Conservation (phyloP, 2,888 invertebrate genomes). For the Hyppa rectilinea region DNA sequence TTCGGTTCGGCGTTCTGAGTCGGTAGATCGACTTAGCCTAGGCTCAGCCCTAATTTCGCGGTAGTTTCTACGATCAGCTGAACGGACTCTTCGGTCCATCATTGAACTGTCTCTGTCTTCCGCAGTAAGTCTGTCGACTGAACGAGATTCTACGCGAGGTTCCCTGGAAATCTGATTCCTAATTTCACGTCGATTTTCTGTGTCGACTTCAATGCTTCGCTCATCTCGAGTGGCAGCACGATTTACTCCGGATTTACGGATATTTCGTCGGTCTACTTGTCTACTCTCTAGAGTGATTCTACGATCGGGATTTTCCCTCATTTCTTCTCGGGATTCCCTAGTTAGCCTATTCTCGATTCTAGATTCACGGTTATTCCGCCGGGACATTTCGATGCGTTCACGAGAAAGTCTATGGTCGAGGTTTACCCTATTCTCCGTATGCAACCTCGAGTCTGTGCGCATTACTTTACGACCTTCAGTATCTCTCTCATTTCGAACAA, state of each 20-base stretch:
- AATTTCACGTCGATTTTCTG: slow-evolving; percentile 25
- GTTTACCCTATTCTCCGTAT: slow-evolving; percentile 23
- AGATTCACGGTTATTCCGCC: slow-evolving; percentile 38
- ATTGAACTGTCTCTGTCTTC: slow-evolving; percentile 24
- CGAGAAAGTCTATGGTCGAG: slow-evolving; percentile 22
- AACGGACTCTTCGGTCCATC: slow-evolving; percentile 37
- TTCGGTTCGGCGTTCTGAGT: slow-evolving; percentile 28
- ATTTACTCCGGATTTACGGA: slow-evolving; percentile 14
- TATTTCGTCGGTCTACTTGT: slow-evolving; percentile 16
- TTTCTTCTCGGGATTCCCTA: slow-evolving; percentile 8
- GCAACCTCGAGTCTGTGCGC: background rate
- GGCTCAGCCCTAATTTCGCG: slow-evolving; percentile 33
- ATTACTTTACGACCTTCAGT: slow-evolving; percentile 20
- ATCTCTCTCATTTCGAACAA: slow-evolving; percentile 10
- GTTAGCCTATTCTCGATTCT: slow-evolving; percentile 13
- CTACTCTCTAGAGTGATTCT: slow-evolving; percentile 11
- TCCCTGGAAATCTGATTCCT: slow-evolving; percentile 18
- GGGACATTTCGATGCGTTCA: slow-evolving; percentile 29
- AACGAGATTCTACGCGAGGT: slow-evolving; percentile 34
- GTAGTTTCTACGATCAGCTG: slow-evolving; percentile 32
- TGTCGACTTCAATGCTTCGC: slow-evolving; percentile 9
- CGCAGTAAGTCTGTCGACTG: slow-evolving; percentile 26
- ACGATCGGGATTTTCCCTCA: slow-evolving; percentile 14
- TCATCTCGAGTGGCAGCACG: slow-evolving; percentile 15
- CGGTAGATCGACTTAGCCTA: slow-evolving; percentile 29